These are phyloP conservation scores for Sebastes schlegelii DNA, from an alignment of 2,113 vertebrate genomes.

Conservation along the genomic window DNA sequence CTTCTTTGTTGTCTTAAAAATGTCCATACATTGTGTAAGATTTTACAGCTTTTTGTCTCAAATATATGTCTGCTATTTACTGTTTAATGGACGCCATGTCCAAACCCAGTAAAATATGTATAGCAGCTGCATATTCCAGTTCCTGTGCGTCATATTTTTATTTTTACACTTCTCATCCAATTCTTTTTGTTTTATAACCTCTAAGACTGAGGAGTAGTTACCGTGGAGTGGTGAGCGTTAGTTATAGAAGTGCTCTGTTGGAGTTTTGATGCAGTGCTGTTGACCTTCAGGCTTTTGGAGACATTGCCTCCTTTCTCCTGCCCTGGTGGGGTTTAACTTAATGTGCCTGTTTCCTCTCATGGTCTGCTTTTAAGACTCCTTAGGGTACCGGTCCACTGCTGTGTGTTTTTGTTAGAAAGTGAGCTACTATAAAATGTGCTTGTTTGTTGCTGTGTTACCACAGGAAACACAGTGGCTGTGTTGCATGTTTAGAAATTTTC, in stretches of 20 bases:
- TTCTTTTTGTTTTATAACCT: not conserved
- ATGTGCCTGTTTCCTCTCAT: slow-evolving; percentile 65
- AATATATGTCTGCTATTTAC: slow-evolving; percentile 1
- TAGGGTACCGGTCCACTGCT: slow-evolving; percentile 36
- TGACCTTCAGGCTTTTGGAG: slow-evolving; percentile 49
- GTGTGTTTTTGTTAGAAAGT: slow-evolving; percentile 53
- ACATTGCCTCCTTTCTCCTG: slow-evolving; percentile 55
- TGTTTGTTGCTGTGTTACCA: slow-evolving; percentile 61
- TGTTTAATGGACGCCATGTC: slow-evolving; percentile 14
- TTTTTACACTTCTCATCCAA: not conserved
- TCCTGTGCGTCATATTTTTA: not conserved
- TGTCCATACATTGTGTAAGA: not conserved
- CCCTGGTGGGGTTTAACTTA: slow-evolving; percentile 33
- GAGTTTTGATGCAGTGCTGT: slow-evolving; percentile 12
- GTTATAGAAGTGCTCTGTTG: not conserved
- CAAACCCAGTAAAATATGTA: slow-evolving; percentile 7
- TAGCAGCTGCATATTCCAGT: not conserved
- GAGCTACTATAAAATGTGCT: slow-evolving; percentile 43
- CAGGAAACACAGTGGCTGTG: slow-evolving; percentile 23
- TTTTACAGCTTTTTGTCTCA: slow-evolving; percentile 7
- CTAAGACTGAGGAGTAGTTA: not conserved
- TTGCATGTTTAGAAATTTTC: not conserved
- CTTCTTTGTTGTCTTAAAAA: not conserved
- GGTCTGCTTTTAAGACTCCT: slow-evolving; percentile 60
- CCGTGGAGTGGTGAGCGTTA: slow-evolving; percentile 1